Conservation (phyloP, 2,888 invertebrate genomes). For the Plebejus argus region DNA sequence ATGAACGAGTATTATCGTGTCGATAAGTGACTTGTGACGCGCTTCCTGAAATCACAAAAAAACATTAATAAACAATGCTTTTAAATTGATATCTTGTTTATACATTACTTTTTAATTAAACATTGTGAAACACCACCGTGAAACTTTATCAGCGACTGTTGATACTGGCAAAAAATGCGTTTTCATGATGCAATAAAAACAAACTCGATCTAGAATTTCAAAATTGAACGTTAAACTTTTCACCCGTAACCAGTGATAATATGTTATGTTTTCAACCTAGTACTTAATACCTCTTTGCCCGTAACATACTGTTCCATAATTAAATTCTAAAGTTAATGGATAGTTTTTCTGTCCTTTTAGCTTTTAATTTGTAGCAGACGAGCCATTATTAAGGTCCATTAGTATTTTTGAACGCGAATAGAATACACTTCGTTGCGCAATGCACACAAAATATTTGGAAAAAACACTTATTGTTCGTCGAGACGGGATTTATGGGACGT, state of each 20-base stretch:
- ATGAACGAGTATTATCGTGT: neutral
- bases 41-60: neutral
- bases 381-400: conserved; percentile 32
- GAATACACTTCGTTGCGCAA: conserved; percentile 2
- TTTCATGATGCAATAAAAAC: neutral
- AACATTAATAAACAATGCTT: conserved; percentile 4
- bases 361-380: neutral
- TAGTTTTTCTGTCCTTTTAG: neutral
- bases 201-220: neutral
- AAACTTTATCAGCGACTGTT: neutral
- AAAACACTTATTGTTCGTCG: conserved; percentile 46
- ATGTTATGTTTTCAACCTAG: no score
- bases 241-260: neutral
- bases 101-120: neutral
- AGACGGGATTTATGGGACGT: conserved; percentile 72
- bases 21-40: neutral
- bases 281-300: no score
- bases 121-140: neutral
- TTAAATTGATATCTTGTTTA: neutral
- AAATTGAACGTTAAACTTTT: neutral
- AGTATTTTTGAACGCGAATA: conserved; percentile 37
- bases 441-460: conserved; percentile 20
- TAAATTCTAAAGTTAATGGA: neutral
- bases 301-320: neutral
- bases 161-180: neutral